These are phyloP conservation scores for Macrosteles quadrilineatus DNA, from an alignment of 1,140 invertebrate genomes.

Conservation along the genomic window DNA sequence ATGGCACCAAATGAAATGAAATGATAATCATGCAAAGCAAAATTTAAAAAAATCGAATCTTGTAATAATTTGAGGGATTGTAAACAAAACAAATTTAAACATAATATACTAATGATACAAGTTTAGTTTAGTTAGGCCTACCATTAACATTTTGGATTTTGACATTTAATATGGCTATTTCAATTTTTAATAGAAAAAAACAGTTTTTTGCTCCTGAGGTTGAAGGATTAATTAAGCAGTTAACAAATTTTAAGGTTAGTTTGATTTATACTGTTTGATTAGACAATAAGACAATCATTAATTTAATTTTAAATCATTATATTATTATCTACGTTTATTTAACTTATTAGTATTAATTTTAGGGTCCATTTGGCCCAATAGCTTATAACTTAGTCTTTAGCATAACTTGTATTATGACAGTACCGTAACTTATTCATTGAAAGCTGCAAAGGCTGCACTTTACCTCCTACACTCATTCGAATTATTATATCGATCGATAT, in stretches of 20 bases:
- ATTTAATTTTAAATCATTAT: background rate
- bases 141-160: too few species aligned
- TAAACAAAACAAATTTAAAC: too few species aligned
- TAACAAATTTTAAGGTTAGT: slow-evolving; percentile 9
- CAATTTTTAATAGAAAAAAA: background rate
- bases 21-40: too few species aligned
- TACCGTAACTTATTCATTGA: background rate
- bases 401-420: background rate
- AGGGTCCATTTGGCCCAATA: background rate
- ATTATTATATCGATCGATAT: too few species aligned
- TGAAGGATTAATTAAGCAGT: background rate
- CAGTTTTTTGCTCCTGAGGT: slow-evolving; percentile 6
- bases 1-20: too few species aligned
- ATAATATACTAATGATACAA: too few species aligned
- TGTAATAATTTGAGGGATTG: too few species aligned
- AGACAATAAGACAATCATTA: background rate
- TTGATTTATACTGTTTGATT: background rate
- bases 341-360: background rate
- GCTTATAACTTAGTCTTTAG: background rate
- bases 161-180: background rate
- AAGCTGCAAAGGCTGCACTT: too few species aligned
- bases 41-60: too few species aligned
- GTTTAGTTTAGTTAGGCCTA: too few species aligned
- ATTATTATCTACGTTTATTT: background rate
- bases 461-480: too few species aligned